phyloP scores from a whole-genome alignment of 2,113 vertebrate genomes.

The Polyodon spathula region DNA sequence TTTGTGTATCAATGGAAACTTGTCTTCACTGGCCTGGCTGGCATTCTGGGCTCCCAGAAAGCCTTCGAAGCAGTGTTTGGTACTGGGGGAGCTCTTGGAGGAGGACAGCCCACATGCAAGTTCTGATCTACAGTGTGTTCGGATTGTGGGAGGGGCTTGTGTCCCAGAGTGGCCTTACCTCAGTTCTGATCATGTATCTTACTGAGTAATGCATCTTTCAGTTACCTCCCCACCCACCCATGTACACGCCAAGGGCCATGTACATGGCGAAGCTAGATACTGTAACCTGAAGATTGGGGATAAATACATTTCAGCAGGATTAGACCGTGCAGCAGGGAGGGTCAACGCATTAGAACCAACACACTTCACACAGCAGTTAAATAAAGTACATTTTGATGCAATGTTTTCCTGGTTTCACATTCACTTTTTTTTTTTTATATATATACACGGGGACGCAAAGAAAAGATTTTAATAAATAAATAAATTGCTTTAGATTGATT shows the following conservation, averaged over 20 bases:
- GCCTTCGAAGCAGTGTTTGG: too few relatives aligned
- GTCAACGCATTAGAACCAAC: too few relatives aligned
- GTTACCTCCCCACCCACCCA: constrained; percentile 79
- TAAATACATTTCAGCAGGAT: constrained; percentile 69
- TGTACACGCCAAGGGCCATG: constrained; percentile 75
- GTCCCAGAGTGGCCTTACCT: constrained; percentile 64
- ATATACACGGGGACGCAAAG: too few relatives aligned
- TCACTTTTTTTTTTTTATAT: too few relatives aligned
- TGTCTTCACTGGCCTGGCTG: too few relatives aligned
- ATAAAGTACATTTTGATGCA: not conserved
- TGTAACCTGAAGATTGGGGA: constrained; percentile 87
- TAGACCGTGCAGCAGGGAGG: constrained; percentile 5
- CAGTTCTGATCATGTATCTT: constrained; percentile 76
- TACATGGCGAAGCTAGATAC: constrained; percentile 86
- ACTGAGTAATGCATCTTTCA: constrained; percentile 85
- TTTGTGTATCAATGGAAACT: too few relatives aligned
- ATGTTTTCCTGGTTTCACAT: too few relatives aligned
- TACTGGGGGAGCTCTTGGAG: too few relatives aligned
- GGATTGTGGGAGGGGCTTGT: not conserved
- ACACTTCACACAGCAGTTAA: not conserved
- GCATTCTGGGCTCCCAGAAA: too few relatives aligned
- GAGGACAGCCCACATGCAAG: not conserved
- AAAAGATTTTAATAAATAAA: too few relatives aligned
- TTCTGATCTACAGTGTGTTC: not conserved
- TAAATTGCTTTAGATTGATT: not conserved